phyloP scores from a whole-genome alignment of 2,888 invertebrate species.

The Torymus aiolomorphi region DNA sequence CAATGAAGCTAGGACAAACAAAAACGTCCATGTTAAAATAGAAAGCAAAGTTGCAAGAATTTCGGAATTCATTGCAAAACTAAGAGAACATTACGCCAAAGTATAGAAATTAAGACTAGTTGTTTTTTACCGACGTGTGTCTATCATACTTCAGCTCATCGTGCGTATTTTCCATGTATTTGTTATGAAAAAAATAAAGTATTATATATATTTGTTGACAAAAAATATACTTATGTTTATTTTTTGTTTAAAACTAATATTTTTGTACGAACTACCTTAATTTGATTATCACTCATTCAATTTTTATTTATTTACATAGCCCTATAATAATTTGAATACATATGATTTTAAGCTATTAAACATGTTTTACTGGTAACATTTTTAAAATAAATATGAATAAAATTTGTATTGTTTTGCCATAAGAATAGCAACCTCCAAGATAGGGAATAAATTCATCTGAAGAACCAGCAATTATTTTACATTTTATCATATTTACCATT shows the following conservation, averaged over 20 bases:
- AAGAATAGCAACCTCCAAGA: too few relatives aligned
- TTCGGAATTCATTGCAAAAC: constrained; percentile 21
- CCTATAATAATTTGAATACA: too few relatives aligned
- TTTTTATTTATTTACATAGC: too few relatives aligned
- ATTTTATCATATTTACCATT: too few relatives aligned
- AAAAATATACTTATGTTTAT: constrained; percentile 21
- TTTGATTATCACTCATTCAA: background rate
- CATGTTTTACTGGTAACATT: too few relatives aligned
- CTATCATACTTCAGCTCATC: constrained; percentile 64
- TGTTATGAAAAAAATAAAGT: constrained; percentile 68
- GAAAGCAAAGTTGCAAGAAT: constrained; percentile 24
- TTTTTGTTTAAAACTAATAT: background rate
- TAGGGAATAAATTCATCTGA: too few relatives aligned
- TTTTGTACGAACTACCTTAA: constrained; percentile 4
- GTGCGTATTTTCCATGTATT: constrained; percentile 70
- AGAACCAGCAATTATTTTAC: too few relatives aligned
- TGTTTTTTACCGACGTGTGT: constrained; percentile 66
- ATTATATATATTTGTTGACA: constrained; percentile 66
- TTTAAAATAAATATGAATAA: too few relatives aligned
- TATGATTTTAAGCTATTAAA: too few relatives aligned
- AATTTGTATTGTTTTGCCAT: too few relatives aligned
- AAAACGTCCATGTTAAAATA: constrained; percentile 16
- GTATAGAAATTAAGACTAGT: constrained; percentile 63
- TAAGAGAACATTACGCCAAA: constrained; percentile 55
- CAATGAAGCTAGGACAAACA: constrained; percentile 13